phyloP scores from a whole-genome alignment of 1,140 invertebrate species.

The Drosophila takahashii region DNA sequence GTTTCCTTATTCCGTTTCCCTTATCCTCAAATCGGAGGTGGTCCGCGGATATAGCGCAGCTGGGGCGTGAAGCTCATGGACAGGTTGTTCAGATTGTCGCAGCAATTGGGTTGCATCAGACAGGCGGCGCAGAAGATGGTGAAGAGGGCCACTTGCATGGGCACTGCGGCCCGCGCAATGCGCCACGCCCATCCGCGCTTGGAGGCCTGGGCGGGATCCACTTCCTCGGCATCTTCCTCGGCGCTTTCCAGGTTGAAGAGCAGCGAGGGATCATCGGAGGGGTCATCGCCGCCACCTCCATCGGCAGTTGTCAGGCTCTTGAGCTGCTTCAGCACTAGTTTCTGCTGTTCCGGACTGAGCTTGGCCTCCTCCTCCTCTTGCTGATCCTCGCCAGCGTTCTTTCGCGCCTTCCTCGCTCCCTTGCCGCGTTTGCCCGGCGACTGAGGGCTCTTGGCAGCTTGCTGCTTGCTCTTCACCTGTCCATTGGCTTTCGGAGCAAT shows the following conservation, averaged over 20 bases:
- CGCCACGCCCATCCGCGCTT: slow-evolving; percentile 89
- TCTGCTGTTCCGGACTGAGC: slow-evolving; percentile 34
- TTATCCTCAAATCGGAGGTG: slow-evolving; percentile 91
- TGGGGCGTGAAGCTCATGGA: slow-evolving; percentile 93
- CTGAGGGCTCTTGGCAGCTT: slow-evolving; percentile 21
- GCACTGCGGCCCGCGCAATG: slow-evolving; percentile 90
- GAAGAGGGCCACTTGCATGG: slow-evolving; percentile 93
- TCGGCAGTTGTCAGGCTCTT: slow-evolving; percentile 38
- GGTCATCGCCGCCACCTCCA: slow-evolving; percentile 61
- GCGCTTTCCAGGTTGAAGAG: slow-evolving; percentile 71
- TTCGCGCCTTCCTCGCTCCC: slow-evolving; percentile 46
- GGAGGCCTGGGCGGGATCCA: slow-evolving; percentile 82
- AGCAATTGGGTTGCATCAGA: slow-evolving; percentile 92
- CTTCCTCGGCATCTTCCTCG: slow-evolving; percentile 60
- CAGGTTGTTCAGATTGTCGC: slow-evolving; percentile 93
- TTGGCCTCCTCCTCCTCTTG: background rate
- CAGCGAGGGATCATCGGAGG: slow-evolving; percentile 74
- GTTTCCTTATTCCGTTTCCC: background rate
- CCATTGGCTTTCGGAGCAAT: slow-evolving; percentile 30
- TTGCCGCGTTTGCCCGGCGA: slow-evolving; percentile 52
- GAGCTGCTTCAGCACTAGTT: slow-evolving; percentile 34
- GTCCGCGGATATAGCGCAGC: slow-evolving; percentile 92
- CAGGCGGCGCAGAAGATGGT: slow-evolving; percentile 92
- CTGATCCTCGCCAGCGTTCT: slow-evolving; percentile 6
- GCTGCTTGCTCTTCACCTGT: slow-evolving; percentile 18